These are phyloP conservation scores for Ophion costatus DNA, from an alignment of 2,888 invertebrate species.

Conservation along the genomic window DNA sequence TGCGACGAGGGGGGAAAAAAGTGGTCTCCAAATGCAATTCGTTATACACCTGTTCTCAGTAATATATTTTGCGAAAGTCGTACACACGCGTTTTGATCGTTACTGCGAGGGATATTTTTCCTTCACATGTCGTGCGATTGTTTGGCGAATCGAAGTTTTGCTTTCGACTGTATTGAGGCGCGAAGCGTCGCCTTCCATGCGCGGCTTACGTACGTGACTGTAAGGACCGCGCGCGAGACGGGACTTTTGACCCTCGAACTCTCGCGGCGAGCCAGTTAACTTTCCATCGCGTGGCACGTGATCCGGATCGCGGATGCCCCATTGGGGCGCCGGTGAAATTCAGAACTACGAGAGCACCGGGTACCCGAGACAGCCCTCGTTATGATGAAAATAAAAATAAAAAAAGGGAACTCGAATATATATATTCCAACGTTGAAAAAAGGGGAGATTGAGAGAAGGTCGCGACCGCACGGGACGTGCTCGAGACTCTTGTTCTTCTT, in stretches of 20 bases:
- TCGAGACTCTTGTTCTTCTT: conserved; percentile 28
- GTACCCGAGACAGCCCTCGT: conserved; percentile 7
- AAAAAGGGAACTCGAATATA: background rate
- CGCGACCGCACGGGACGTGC: conserved; percentile 43
- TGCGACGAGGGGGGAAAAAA: background rate
- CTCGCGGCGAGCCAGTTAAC: conserved; percentile 49
- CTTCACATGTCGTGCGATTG: background rate
- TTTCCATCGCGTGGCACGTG: conserved; percentile 59
- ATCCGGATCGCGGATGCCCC: conserved; percentile 54
- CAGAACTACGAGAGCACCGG: background rate
- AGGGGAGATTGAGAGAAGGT: conserved; percentile 10
- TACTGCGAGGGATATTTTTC: background rate
- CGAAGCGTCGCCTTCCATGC: background rate
- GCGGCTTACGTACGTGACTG: conserved; percentile 22
- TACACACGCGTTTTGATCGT: background rate
- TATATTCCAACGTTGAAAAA: background rate
- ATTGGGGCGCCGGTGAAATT: conserved; percentile 3
- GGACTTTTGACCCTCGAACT: conserved; percentile 53
- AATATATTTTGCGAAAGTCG: background rate
- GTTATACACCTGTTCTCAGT: background rate
- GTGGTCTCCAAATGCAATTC: background rate
- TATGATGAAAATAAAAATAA: background rate
- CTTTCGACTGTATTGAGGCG: background rate
- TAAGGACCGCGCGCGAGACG: conserved; percentile 24
- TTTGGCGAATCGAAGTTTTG: background rate